Percentiles rank a stretch among this genome's conserved stretches.
Conservation (phyloP, 37 sponge, comb jelly and placozoan species). For the Oopsacas minuta region DNA sequence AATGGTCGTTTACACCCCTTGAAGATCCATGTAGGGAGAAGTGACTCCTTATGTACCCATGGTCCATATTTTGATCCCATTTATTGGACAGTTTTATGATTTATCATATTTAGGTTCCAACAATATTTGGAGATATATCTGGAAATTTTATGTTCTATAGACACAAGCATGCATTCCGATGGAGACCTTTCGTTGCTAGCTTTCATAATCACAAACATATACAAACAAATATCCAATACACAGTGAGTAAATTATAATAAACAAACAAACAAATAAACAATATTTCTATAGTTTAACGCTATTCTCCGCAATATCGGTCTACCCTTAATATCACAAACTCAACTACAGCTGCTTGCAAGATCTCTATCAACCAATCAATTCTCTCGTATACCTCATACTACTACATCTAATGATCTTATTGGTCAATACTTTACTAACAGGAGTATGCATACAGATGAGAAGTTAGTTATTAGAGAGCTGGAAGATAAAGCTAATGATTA, state of each 20-base stretch:
- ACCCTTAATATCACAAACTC: neutral
- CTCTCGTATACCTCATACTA: neutral
- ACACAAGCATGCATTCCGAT: neutral
- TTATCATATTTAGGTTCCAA: neutral
- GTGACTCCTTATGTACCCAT: too few species aligned
- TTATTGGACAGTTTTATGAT: too few species aligned
- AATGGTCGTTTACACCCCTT: too few species aligned
- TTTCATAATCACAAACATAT: neutral
- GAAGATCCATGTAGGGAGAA: too few species aligned
- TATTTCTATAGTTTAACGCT: neutral
- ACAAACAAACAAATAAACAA: too few species aligned
- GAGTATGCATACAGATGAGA: neutral
- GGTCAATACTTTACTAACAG: neutral
- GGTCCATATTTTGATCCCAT: too few species aligned
- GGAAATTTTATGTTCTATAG: neutral
- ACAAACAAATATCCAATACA: neutral
- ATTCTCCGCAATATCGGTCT: neutral
- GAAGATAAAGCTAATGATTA: neutral
- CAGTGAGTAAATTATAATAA: neutral
- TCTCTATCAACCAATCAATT: neutral
- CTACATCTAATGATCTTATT: neutral
- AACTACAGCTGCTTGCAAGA: neutral
- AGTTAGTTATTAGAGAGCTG: neutral
- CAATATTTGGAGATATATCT: neutral
- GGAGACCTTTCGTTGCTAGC: neutral